These are phyloP conservation scores for Diplogasteroides magnus DNA, from an alignment of 1,140 invertebrate genomes.

Conservation along the genomic window DNA sequence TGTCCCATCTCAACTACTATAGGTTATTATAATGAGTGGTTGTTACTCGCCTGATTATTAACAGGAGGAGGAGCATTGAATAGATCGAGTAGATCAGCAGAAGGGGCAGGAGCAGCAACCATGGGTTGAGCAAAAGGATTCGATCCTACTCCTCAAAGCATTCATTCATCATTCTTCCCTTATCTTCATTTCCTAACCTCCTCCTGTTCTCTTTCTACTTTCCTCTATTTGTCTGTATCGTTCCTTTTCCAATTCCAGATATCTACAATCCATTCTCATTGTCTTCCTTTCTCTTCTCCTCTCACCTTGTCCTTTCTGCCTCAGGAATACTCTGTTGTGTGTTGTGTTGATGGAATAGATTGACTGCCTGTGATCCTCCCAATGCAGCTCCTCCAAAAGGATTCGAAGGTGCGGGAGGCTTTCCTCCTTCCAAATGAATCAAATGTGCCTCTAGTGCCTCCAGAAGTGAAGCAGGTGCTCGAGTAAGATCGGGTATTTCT, in stretches of 20 bases:
- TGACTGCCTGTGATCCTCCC: too few species aligned
- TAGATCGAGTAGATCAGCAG: constrained; percentile 35
- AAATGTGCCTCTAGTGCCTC: constrained; percentile 96
- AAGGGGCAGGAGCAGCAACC: constrained; percentile 3
- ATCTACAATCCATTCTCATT: too few species aligned
- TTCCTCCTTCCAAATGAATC: constrained; percentile 70
- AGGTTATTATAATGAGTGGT: not conserved
- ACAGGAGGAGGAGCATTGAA: constrained; percentile 25
- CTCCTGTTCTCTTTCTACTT: constrained; percentile 38
- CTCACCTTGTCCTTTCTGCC: constrained; percentile 25
- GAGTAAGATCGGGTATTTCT: constrained; percentile 95
- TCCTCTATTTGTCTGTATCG: constrained; percentile 50
- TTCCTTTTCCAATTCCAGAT: constrained; percentile 54
- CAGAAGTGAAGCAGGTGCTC: constrained; percentile 91
- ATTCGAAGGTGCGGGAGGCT: constrained; percentile 37
- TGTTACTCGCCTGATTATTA: too few species aligned
- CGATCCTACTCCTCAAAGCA: not conserved
- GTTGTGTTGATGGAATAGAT: constrained; percentile 14
- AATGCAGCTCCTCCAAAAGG: too few species aligned
- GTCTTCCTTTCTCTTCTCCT: constrained; percentile 44
- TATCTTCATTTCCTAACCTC: constrained; percentile 1
- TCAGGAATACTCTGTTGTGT: constrained; percentile 7
- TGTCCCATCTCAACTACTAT: not conserved
- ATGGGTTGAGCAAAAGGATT: not conserved
- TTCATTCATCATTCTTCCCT: not conserved